Base-by-base conservation (phyloP, 2,797 vertebrate species). In the Carduelis carduelis region DNA sequence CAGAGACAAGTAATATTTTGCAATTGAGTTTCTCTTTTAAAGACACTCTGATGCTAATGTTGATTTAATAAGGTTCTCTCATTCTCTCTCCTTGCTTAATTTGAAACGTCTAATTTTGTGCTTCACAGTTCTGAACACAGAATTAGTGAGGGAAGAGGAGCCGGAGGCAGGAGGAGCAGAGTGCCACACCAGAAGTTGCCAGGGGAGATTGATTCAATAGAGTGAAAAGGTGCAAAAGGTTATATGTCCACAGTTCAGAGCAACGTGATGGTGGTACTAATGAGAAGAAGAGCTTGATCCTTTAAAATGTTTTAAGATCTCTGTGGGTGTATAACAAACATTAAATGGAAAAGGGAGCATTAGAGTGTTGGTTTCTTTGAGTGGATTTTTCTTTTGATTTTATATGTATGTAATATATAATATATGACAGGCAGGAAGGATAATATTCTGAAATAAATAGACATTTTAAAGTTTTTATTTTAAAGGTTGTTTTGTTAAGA, bases 71-170 rank as follows among this genome's bases (percentile, higher is more conserved):
- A 97, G 95, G 89, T 97, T 96, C 87, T 96, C 87, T 97, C 87
- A 59, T 95, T 95, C 81, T 93, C 89, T 97, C 87, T 94, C 83
- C 86, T 90, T 92, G 95, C 95, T 97, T 97, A 96, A 95, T 97
- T 97, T 98, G 96, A 98, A 97, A 97, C 35, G 94, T 96, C 96
- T 97, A 96, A 97, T 98, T 98, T 98, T 98, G 97, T 97, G 97
- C 97, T 98, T 98, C 97, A 96, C 96, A 93, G 97, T 97, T 97
- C 95, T 97, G 97, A 96, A 83, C 95, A 89, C 94, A 96, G 95
- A 97, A 97, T 98, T 97, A 96, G 96, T 70, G 88, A 92, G 83
- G 90, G 85, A 94, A 97, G 87, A 94, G 68, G 92, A 84, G 75
- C 90, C 34, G 19, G 92, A 85, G 96, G 84, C 84, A 91, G 94